These are phyloP conservation scores for Zosterops lateralis DNA, from an alignment of 2,113 vertebrate species.

Conservation along the genomic window DNA sequence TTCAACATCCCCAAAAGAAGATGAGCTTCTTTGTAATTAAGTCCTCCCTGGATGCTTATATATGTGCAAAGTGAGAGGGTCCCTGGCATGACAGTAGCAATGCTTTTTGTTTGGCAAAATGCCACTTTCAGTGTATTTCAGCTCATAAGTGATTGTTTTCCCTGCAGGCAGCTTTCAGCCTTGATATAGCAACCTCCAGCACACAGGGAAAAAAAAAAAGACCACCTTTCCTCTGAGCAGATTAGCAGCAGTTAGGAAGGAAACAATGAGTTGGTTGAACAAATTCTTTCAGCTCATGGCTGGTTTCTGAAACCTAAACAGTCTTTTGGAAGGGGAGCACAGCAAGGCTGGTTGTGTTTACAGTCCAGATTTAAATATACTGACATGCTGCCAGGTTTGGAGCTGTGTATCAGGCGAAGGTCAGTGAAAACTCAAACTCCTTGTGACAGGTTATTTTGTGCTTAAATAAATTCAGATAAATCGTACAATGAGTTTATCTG, in stretches of 20 bases:
- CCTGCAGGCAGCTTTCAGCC: neutral
- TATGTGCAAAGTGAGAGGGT: neutral
- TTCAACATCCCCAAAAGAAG: neutral
- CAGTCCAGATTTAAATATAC: neutral
- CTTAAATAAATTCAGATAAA: conserved; percentile 37
- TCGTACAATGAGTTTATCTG: neutral
- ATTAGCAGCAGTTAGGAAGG: neutral
- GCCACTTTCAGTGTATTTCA: neutral
- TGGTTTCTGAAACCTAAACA: conserved; percentile 15
- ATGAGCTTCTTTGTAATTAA: conserved; percentile 6
- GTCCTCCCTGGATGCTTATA: neutral
- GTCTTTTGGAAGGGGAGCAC: neutral
- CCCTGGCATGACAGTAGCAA: neutral
- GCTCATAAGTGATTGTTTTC: conserved; percentile 1
- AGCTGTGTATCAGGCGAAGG: neutral
- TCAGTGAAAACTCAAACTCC: neutral
- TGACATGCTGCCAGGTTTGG: neutral
- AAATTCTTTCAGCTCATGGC: neutral
- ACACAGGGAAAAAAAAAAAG: neutral
- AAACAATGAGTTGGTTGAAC: neutral
- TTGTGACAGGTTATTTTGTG: neutral
- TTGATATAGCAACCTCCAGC: neutral
- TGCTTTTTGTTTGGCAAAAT: neutral
- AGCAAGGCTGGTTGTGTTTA: conserved; percentile 11
- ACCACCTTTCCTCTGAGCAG: neutral